Evolutionary conservation across 2,888 invertebrate genomes (phyloP).

Genomic region (Stenichneumon culpator): DNA sequence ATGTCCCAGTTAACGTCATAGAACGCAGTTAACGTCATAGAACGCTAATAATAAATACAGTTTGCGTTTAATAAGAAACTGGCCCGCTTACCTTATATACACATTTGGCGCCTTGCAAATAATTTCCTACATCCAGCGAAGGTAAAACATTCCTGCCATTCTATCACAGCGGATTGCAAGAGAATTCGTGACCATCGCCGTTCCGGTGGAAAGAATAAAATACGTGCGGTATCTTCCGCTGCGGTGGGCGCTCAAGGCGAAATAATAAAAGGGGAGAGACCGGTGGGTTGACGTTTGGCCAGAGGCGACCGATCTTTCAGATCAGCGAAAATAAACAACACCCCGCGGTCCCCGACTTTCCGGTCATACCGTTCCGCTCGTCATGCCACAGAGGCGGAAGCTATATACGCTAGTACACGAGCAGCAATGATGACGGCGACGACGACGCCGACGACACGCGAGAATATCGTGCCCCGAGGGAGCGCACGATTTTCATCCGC

Average conservation of each 20-base stretch:
- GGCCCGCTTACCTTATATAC: no score
- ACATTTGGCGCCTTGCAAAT: slow-evolving; percentile 65
- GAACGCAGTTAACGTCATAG: no score
- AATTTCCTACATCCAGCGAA: slow-evolving; percentile 68
- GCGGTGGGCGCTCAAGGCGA: neutral
- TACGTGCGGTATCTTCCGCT: neutral
- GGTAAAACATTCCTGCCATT: neutral
- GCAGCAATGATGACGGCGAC: neutral
- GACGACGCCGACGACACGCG: slow-evolving; percentile 5
- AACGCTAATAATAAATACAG: no score
- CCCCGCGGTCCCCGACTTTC: slow-evolving; percentile 13
- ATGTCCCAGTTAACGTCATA: no score
- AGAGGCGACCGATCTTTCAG: slow-evolving; percentile 33
- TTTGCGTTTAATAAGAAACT: no score
- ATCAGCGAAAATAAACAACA: slow-evolving; percentile 45
- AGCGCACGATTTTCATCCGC: slow-evolving; percentile 1
- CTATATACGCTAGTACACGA: slow-evolving; percentile 1
- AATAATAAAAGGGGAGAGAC: slow-evolving; percentile 28
- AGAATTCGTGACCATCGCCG: slow-evolving; percentile 9
- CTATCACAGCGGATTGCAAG: neutral
- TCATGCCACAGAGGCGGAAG: neutral
- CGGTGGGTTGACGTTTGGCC: neutral
- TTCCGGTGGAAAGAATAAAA: neutral
- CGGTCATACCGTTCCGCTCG: neutral
- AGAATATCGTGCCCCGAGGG: slow-evolving; percentile 45